Conservation (phyloP, 2,113 vertebrate species). For the Girardinichthys multiradiatus region DNA sequence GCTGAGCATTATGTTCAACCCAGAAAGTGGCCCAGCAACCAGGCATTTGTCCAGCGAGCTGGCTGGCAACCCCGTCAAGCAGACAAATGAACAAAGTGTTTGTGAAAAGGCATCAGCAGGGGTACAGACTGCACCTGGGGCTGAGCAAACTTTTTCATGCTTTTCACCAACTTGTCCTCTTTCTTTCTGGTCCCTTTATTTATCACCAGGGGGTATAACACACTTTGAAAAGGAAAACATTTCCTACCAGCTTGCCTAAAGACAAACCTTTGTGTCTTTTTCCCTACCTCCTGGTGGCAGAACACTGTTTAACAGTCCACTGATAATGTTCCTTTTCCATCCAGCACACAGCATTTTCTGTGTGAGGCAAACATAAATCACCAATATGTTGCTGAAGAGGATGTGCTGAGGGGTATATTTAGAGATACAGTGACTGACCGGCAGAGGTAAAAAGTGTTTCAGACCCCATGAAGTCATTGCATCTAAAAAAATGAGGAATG, state of each 20-base stretch:
- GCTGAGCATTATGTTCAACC: conserved; percentile 47
- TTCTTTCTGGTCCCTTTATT: conserved; percentile 50
- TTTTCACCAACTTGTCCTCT: conserved; percentile 54
- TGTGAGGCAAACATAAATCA: conserved; percentile 41
- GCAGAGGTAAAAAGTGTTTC: conserved; percentile 56
- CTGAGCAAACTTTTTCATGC: conserved; percentile 64
- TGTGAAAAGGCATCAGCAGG: conserved; percentile 68
- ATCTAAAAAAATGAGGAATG: conserved; percentile 42
- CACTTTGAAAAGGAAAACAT: conserved; percentile 67
- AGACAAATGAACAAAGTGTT: conserved; percentile 72
- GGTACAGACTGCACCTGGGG: conserved; percentile 70
- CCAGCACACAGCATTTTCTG: conserved; percentile 22
- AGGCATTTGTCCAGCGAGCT: conserved; percentile 65
- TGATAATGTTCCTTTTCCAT: conserved; percentile 61
- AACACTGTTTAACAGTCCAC: conserved; percentile 58
- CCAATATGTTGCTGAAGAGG: conserved; percentile 11
- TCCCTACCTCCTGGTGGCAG: conserved; percentile 48
- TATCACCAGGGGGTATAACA: conserved; percentile 55
- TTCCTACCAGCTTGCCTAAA: conserved; percentile 60
- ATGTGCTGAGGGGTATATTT: conserved; percentile 43
- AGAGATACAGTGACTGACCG: conserved; percentile 34
- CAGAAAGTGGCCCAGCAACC: conserved; percentile 60
- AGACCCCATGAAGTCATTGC: conserved; percentile 47
- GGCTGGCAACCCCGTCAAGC: conserved; percentile 65
- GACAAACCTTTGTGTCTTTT: conserved; percentile 50